Evolutionary conservation across 2,888 invertebrate species (phyloP), one percentile per base, ranked within the genome.

Genomic region (Baccha elongata): DNA sequence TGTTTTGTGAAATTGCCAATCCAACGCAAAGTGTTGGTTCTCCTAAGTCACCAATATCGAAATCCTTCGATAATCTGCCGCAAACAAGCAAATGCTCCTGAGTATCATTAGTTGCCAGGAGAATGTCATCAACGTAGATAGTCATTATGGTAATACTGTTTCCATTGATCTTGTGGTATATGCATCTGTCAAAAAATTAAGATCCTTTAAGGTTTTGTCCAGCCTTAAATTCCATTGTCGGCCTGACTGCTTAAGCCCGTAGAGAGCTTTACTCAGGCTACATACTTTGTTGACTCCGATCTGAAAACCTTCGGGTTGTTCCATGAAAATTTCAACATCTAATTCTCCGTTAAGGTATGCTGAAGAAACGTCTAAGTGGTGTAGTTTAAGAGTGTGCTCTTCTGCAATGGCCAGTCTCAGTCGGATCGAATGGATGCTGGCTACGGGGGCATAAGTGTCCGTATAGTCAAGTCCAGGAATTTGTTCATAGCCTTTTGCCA

Each of bases 11-110:
- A 21, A 78, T 78, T 44, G 65, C 67, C 26, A 78, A 62, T 37
- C 71, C 71, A 13, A 71, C 58, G 19, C 55, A 64, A 40, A 65
- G 26, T 23, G 44, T 65, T 15, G 78, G 60, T 58, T 62, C 53
- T 46, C 76, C 69, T 29, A 69, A 15, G 48, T 53, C 53, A 23
- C 52, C 50, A 19, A 78, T 72, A 2, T 19, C 32, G 32, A 52
- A 52, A 0, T 35, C 52, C 17, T 52, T 32, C 32, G 32, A 52
- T 35, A 52, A 6, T 29, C n/a, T 29, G 13, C 13, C 0, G 50
- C 2, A 7, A 3, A 29, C 13, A 19, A 0, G 32, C 1, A 11
- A n/a, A n/a, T n/a, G n/a, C n/a, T n/a, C n/a, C n/a, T n/a, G n/a
- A n/a, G n/a, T n/a, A n/a, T n/a, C n/a, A n/a, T n/a, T n/a, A n/a